Evolutionary conservation across 2,888 invertebrate species (phyloP).

Genomic region (Acanthoscelides obtectus): DNA sequence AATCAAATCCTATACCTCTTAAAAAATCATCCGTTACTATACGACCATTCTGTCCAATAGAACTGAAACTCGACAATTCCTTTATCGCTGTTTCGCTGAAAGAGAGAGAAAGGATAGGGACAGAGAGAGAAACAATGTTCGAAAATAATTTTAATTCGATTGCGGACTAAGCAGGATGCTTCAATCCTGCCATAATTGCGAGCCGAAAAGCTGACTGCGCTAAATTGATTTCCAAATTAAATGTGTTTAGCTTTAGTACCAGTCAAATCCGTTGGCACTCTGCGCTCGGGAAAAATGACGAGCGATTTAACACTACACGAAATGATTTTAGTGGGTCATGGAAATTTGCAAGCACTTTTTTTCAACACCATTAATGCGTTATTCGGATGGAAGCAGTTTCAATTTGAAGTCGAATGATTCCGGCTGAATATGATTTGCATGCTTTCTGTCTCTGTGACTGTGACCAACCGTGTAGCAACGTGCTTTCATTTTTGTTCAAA

Average conservation of each 20-base stretch:
- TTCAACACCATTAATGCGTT: background rate
- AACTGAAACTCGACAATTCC: too few species aligned
- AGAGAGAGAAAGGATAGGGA: constrained; percentile 21
- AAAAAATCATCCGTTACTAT: too few species aligned
- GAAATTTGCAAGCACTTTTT: background rate
- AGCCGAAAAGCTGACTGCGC: background rate
- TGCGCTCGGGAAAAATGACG: background rate
- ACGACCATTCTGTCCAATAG: too few species aligned
- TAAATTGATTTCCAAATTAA: background rate
- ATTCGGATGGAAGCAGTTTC: background rate
- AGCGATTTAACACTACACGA: background rate
- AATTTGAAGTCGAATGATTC: background rate
- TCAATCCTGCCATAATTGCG: constrained; percentile 3
- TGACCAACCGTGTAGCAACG: too few species aligned
- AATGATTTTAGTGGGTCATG: background rate
- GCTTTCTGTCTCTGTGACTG: too few species aligned
- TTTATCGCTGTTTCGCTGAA: background rate
- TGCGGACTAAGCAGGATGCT: constrained; percentile 14
- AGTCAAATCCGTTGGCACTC: background rate
- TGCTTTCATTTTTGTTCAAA: too few species aligned
- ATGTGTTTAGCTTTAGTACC: background rate
- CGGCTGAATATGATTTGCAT: too few species aligned
- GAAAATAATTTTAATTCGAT: constrained; percentile 26
- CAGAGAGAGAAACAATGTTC: constrained; percentile 20
- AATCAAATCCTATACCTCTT: too few species aligned